Evolutionary conservation across 2,888 invertebrate species (phyloP), one percentile per base, ranked within the genome.

Genomic region (Lobophora halterata): DNA sequence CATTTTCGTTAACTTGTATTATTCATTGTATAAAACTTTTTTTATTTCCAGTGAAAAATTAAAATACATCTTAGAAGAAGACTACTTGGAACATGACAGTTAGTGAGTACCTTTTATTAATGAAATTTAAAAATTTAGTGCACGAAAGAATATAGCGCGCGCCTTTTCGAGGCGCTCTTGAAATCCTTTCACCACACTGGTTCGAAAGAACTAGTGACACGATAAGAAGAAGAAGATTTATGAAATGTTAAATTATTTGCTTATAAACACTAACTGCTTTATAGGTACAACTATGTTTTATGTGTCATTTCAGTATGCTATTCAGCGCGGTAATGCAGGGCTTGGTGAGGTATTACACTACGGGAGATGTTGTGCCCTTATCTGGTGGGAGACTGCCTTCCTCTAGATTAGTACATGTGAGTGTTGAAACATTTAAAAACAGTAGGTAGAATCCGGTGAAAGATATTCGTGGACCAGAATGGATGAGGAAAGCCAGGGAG

Each of bases 71-170:
- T 79, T 95, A 60, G 89, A 93, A 65, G 91, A 92, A 26, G 76
- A 86, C 5, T 92, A 88, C 65, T 73, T 95, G 32, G 95, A 95
- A 74, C 93, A 93, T 56, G 95, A 95, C 77, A 92, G 93, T 23
- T 95, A 91, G 94, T 94, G 82, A 91, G 93, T 92, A 63, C 73
- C 11, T 77, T 73, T 3, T 71, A n/a, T 77, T 75, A 1, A 7
- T 10, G n/a, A n/a, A 10, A 23, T 8, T 25, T 17, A 2, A 12
- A 18, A 3, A 3, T 17, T 17, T 5, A 17, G 5, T 17, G 5
- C 2, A 17, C 17, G 5, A 17, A 2, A 17, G 3, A 3, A 3
- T 14, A 5, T 14, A 3, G 14, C 3, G 5, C 14, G 5, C 5
- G 5, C 3, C 14, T 14, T 14, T 3, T 14, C 3, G 14, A 14